Base-by-base conservation (phyloP, 2,113 vertebrate species). In the Oreochromis niloticus region DNA sequence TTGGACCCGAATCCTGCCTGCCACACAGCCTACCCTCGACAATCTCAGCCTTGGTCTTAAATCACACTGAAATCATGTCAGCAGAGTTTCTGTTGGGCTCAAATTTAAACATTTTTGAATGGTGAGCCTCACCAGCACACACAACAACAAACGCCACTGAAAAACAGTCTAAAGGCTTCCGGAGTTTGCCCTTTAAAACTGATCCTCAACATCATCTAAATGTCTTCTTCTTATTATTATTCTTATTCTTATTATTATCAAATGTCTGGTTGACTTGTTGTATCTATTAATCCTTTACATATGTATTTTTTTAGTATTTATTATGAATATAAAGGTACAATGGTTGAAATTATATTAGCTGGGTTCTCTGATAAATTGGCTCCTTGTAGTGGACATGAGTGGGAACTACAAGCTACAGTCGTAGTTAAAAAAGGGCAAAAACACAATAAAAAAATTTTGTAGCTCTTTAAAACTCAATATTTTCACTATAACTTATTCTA, bases 371-470 rank as follows among this genome's bases (percentile, higher is more conserved):
- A 43, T 46, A 1, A 68, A 10, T 39, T 73, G 12, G 41, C 68
- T 46, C 68, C 68, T 4, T 16, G 4, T 46, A 7, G 68, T 46
- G 68, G 41, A 73, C 41, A 48, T 10, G 2, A 73, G 14, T 17
- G 5, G 41, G 41, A 73, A 73, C 68, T 73, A 73, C 68, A 73
- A 6, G 8, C 41, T 66, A 66, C 4, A 7, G 61, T 36, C 32
- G 2, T n/a, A 66, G 10, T 36, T 36, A 36, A n/a, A 63, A 39
- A n/a, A 66, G 17, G 10, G 17, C 32, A 36, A 36, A 66, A 36
- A 66, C 32, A 63, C 32, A 63, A 63, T 11, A 34, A 46, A 55
- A 27, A 7, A 0, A 0, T 0, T 12, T 10, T 46, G 3, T 73
- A 24, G 22, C 39, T 43, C 4, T 24, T 46, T 27, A 73, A 27